Base-by-base conservation (phyloP, 2,113 vertebrate genomes). In the Ifrita kowaldi region DNA sequence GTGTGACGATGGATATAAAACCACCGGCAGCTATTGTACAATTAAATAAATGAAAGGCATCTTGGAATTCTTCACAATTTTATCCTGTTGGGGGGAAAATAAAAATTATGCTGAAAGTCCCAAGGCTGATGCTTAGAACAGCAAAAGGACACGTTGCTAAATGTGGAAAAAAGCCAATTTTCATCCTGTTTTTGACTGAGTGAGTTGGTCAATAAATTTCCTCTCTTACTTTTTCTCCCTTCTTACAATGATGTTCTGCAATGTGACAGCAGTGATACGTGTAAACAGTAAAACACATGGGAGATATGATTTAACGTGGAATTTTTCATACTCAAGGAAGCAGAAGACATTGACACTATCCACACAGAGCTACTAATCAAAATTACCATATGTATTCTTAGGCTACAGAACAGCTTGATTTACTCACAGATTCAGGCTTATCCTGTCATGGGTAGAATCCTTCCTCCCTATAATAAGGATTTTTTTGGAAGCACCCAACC, bases 321-420 rank as follows among this genome's bases (percentile, higher is more conserved):
- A 63, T 96, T 90, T 96, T 93, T 96, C 84, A 63, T 96, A 97
- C 89, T 94, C 82, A 85, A 53, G 86, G 71, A 91, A 97, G 95
- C 96, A 97, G 95, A 96, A 97, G 94, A 93, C 84, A 90, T 89
- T 96, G 93, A 89, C 42, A 84, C 87, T 78, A 89, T 82, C 93
- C 83, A 46, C 55, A 64, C 10, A 94, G 90, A 96, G 80, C 71
- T 50, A 68, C 62, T 64, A 86, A 95, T 86, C 78, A 94, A 71
- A 90, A 95, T 71, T 85, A 89, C 84, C 94, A 78, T 39, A 73
- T 46, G 70, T 44, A 75, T 95, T 96, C 87, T 77, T 71, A 93
- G 93, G 84, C 57, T 79, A 59, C 65, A 47, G 49, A 89, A 87
- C 63, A 37, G 74, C 86, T 92, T 88, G 88, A 79, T 75, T 89